Evolutionary conservation across 2,113 vertebrate species (phyloP).

Genomic region (Xiphophorus hellerii): DNA sequence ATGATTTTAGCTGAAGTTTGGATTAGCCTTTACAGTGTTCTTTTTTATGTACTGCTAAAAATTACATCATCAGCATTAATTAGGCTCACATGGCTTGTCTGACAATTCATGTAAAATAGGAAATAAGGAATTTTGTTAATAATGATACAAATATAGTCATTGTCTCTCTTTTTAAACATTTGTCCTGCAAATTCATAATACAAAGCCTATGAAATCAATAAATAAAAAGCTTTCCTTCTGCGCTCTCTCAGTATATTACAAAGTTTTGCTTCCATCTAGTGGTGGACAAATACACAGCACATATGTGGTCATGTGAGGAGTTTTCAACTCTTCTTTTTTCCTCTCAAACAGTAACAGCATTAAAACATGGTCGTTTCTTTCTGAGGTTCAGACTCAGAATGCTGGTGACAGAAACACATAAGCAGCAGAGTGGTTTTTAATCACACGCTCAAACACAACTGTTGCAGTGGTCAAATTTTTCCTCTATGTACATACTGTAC

Average conservation of each 20-base stretch:
- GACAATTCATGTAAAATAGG: not conserved
- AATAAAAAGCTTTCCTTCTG: not conserved
- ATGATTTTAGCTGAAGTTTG: no score
- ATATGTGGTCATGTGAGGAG: conserved; percentile 34
- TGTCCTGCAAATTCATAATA: not conserved
- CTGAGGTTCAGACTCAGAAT: conserved; percentile 75
- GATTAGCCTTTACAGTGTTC: no score
- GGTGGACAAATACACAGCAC: conserved; percentile 57
- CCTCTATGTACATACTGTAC: not conserved
- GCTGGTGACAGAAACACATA: conserved; percentile 80
- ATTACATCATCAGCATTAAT: not conserved
- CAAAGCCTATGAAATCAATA: conserved; percentile 6
- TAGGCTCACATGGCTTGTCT: not conserved
- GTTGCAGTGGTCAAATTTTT: conserved; percentile 21
- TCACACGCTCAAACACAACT: conserved; percentile 40
- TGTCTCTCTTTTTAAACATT: not conserved
- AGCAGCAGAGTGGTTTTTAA: conserved; percentile 58
- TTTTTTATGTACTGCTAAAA: no score
- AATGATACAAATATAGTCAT: not conserved
- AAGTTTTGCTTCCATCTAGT: conserved; percentile 53
- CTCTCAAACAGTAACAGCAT: conserved; percentile 75
- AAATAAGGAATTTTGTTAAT: not conserved
- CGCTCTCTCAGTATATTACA: not conserved
- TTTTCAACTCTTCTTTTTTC: conserved; percentile 25
- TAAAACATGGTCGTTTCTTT: conserved; percentile 82